These are phyloP conservation scores for Taenaris catops DNA, from an alignment of 2,888 invertebrate species.

Conservation along the genomic window DNA sequence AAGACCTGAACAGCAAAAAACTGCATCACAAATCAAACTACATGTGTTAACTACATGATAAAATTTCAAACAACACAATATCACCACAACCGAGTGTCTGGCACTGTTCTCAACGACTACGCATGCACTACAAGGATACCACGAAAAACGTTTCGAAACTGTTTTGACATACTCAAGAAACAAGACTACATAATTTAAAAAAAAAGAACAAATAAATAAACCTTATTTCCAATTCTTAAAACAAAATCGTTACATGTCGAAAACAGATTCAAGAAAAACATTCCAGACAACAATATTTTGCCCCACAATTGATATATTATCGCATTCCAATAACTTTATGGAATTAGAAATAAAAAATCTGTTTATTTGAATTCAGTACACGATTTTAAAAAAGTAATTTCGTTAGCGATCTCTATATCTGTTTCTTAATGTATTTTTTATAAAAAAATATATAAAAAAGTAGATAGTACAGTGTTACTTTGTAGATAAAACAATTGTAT, in stretches of 20 bases:
- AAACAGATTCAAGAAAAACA: conserved; percentile 20
- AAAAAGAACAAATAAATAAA: background rate
- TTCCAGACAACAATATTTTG: conserved; percentile 12
- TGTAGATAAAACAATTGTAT: no score
- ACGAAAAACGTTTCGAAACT: conserved; percentile 20
- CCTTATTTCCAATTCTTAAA: background rate
- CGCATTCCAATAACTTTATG: conserved; percentile 4
- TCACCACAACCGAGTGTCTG: conserved; percentile 75
- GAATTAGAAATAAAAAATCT: background rate
- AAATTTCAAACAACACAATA: conserved; percentile 31
- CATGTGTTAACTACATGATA: conserved; percentile 19
- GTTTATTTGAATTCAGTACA: background rate
- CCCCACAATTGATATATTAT: conserved; percentile 16
- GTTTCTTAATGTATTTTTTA: no score
- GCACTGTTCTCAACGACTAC: conserved; percentile 68
- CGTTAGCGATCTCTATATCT: conserved; percentile 12
- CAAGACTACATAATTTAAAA: background rate
- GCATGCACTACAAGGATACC: conserved; percentile 61
- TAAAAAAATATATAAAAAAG: no score
- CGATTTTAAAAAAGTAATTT: background rate
- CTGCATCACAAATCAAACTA: conserved; percentile 65
- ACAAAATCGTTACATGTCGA: conserved; percentile 7
- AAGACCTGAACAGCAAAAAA: conserved; percentile 65
- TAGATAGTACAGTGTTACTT: no score
- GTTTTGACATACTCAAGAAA: conserved; percentile 9